Evolutionary conservation across 2,888 invertebrate species (phyloP), one percentile per base, ranked within the genome.

Genomic region (Escarpia spicata): DNA sequence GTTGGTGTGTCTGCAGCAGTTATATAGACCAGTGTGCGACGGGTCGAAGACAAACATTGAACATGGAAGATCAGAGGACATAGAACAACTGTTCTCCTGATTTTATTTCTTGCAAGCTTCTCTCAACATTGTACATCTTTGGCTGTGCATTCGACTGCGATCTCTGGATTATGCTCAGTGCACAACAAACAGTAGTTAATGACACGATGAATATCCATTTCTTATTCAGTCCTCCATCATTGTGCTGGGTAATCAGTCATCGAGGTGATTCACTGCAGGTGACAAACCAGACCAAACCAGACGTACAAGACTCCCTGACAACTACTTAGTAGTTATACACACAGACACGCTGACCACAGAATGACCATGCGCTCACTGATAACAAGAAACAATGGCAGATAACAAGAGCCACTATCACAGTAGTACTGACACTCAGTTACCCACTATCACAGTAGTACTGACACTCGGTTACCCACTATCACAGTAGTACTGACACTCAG

Each of bases 71-170:
- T 6, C 19, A 75, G 26, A 75, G 75, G 26, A 75, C 75, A 75
- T 6, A 26, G 19, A 26, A 26, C 19, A 75, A 75, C 75, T 26
- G 75, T 75, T 75, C 75, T 75, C 75, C 75, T 75, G 75, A 75
- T 75, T 75, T 75, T 75, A 75, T 75, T 75, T 75, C 75, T 75
- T 75, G 75, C 75, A 75, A 75, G 75, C 75, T 75, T 75, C 75
- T 75, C 75, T 75, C 75, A 75, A 75, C 75, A 75, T n/a, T 9
- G 52, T 52, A 52, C 75, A 75, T 75, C 75, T 75, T 75, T 75
- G 75, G 75, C 75, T 75, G 75, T 75, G n/a, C 75, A 26, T 26
- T 19, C 26, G 75, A 26, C 26, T 6, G 26, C 52, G 9, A 12
- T 52, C 75, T 75, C 75, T 26, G 6, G 75, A 75, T n/a, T 6